A percentile compares a stretch with the other conserved stretches of the same genome.
Conservation (phyloP, 2,797 vertebrate genomes). For the Garrulus glandarius region DNA sequence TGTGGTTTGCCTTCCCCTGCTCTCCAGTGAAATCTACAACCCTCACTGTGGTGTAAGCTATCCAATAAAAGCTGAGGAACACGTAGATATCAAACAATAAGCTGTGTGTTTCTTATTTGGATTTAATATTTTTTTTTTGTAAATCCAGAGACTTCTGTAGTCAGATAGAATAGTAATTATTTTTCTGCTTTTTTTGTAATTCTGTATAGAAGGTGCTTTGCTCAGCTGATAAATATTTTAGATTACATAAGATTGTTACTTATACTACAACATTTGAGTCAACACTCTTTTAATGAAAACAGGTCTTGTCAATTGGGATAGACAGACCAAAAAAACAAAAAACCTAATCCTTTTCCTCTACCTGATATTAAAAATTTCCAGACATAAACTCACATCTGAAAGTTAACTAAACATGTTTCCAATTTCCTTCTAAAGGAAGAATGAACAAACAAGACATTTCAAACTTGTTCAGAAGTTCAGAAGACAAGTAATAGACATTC, state of each 20-base stretch:
- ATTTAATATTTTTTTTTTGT: neutral
- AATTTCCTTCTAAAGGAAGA: neutral
- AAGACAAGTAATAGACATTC: neutral
- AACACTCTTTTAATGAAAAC: neutral
- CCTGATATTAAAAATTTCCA: neutral
- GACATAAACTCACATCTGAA: neutral
- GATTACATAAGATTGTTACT: neutral
- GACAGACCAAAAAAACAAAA: neutral
- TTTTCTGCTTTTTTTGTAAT: neutral
- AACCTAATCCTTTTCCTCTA: neutral
- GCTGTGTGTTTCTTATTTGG: neutral
- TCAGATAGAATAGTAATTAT: neutral
- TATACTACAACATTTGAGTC: neutral
- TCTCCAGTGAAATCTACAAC: neutral
- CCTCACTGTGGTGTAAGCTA: accelerated
- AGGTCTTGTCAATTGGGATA: neutral
- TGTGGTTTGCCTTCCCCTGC: neutral
- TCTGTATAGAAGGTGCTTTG: neutral
- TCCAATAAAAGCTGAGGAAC: neutral
- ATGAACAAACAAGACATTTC: neutral
- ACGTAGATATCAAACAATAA: neutral
- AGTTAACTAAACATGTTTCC: neutral
- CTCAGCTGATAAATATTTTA: neutral
- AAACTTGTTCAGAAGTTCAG: neutral
- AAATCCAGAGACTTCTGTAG: neutral